Base-by-base conservation (phyloP, 2,797 vertebrate species). In the Taenioides sp. region DNA sequence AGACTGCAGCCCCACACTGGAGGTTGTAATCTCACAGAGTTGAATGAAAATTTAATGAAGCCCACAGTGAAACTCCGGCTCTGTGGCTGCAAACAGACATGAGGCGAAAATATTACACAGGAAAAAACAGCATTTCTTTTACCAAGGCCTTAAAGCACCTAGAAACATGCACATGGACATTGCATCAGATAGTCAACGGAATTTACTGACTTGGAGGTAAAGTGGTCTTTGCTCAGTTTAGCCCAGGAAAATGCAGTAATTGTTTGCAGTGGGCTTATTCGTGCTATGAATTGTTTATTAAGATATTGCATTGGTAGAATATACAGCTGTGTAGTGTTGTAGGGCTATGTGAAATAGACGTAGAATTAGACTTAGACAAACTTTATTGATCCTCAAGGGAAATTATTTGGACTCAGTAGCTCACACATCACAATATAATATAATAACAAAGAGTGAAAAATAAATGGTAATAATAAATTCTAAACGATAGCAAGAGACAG, bases 71-170 rank as follows among this genome's bases (percentile, higher is more conserved):
- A 84, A 72, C 66, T 78, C 63, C 69, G 75, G 71, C 88, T 86
- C 83, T 89, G 91, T 77, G 68, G 76, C 67, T 71, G 67, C 62
- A 79, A 72, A 76, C 75, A 23, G 43, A 7, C 52, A 73, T 27
- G 43, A 52, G 71, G 67, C 57, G 20, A 63, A 55, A 59, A 17
- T 40, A 7, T 67, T 71, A 67, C 16, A 64, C 52, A 63, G 28
- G 16, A 59, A 59, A 55, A 61, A 52, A 27, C 5, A 65, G 12
- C 59, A 40, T 23, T 23, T 34, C 50, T 57, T 57, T 55, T 55
- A 68, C 11, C 49, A 12, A 31, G 25, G 17, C 49, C 28, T 31
- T 28, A 52, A 52, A 66, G 27, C 65, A 66, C 65, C 65, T 66
- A 20, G 47, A 50, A 65, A 64, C 62, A 65, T 47, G 63, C 37